phyloP scores from a whole-genome alignment of 1,140 invertebrate genomes.

The Trypoxylus dichotomus region DNA sequence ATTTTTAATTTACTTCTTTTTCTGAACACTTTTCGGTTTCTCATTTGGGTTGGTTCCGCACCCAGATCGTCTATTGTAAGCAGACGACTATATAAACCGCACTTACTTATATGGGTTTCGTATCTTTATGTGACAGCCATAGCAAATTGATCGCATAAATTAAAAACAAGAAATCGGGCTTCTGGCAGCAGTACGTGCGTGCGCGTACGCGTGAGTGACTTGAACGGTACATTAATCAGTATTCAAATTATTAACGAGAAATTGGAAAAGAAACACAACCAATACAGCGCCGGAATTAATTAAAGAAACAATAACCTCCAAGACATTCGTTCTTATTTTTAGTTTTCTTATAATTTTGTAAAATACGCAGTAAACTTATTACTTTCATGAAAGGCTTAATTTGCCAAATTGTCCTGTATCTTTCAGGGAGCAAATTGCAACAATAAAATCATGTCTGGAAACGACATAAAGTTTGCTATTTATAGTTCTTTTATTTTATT shows the following conservation, averaged over 20 bases:
- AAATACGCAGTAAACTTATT: background rate
- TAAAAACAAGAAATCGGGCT: background rate
- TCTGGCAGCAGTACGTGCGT: background rate
- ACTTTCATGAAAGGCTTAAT: background rate
- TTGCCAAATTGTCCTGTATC: background rate
- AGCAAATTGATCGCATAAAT: conserved; percentile 7
- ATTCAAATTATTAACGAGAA: conserved; percentile 2
- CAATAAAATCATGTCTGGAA: too few relatives aligned
- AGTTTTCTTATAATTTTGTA: background rate
- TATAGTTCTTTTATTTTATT: too few relatives aligned
- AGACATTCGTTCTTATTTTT: background rate
- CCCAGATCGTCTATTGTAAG: background rate
- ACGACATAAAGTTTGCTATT: too few relatives aligned
- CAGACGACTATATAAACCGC: background rate
- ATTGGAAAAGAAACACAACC: background rate
- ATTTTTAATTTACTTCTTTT: background rate
- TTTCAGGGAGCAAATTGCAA: too few relatives aligned
- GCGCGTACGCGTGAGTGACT: background rate
- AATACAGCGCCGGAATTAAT: background rate
- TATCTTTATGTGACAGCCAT: background rate
- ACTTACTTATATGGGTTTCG: background rate
- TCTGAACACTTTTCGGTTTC: background rate
- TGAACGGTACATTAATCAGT: background rate
- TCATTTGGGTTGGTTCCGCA: background rate
- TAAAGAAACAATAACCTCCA: background rate